Evolutionary conservation across 1,140 invertebrate genomes (phyloP).

Genomic region (Drosophila kurseongensis): DNA sequence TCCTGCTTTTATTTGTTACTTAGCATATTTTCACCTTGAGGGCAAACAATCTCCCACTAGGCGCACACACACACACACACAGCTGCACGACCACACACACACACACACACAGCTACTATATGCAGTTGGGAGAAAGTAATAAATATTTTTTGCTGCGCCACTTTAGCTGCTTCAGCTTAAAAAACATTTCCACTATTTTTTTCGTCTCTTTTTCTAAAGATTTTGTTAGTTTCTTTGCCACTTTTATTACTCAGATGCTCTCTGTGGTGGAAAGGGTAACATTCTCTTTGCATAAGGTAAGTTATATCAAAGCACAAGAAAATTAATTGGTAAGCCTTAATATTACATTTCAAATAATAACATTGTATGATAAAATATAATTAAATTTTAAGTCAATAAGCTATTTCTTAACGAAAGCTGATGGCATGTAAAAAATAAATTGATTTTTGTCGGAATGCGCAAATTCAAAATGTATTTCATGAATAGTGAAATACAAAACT

Average conservation of each 20-base stretch:
- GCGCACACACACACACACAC: conserved; percentile 31
- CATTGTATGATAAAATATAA: no score
- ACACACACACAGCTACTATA: conserved; percentile 11
- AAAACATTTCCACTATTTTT: conserved; percentile 43
- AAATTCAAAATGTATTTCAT: no score
- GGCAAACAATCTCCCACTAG: conserved; percentile 78
- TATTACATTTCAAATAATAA: no score
- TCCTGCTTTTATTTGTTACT: conserved; percentile 81
- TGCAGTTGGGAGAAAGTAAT: conserved; percentile 60
- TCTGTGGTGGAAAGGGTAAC: conserved; percentile 11
- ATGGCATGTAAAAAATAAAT: no score
- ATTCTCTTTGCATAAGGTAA: neutral
- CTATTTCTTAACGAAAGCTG: no score
- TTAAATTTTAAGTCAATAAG: no score
- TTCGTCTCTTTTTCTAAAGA: conserved; percentile 30
- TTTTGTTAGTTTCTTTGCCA: conserved; percentile 23
- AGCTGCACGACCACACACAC: conserved; percentile 3
- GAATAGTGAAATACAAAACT: no score
- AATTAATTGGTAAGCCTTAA: no score
- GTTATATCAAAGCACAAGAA: neutral
- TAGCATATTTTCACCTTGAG: conserved; percentile 81
- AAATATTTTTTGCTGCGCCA: conserved; percentile 71
- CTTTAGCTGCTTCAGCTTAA: conserved; percentile 57
- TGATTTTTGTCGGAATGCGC: no score
- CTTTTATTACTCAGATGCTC: conserved; percentile 8